Evolutionary conservation across 2,888 invertebrate species (phyloP).

Genomic region (Drosophila prostipennis): DNA sequence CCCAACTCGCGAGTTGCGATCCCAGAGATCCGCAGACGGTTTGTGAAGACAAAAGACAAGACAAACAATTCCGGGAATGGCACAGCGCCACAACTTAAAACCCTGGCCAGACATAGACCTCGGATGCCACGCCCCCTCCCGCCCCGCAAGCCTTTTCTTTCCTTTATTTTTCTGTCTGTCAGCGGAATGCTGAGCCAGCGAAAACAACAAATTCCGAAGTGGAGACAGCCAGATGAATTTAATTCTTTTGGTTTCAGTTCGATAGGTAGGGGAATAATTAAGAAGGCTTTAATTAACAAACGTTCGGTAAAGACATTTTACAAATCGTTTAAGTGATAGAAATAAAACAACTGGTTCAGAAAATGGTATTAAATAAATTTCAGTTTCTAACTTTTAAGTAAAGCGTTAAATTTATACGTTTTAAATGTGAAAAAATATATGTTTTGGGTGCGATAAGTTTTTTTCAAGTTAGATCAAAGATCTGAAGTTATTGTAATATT

Average conservation of each 20-base stretch:
- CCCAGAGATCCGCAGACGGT: slow-evolving; percentile 29
- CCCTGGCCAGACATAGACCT: slow-evolving; percentile 39
- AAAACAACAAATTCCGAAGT: slow-evolving; percentile 43
- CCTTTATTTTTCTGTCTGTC: slow-evolving; percentile 24
- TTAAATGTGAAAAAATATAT: too few relatives aligned
- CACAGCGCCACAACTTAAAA: slow-evolving; percentile 40
- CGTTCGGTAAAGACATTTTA: neutral
- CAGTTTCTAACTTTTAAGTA: too few relatives aligned
- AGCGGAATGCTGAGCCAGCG: slow-evolving; percentile 56
- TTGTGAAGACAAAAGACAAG: slow-evolving; percentile 61
- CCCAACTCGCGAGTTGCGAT: slow-evolving; percentile 13
- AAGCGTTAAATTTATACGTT: too few relatives aligned
- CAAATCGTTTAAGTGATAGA: neutral
- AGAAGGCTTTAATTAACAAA: slow-evolving; percentile 23
- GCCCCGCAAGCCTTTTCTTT: slow-evolving; percentile 1
- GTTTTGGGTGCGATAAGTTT: too few relatives aligned
- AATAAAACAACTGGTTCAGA: too few relatives aligned
- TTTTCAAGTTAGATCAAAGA: too few relatives aligned
- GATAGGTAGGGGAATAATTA: slow-evolving; percentile 31
- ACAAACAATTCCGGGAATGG: slow-evolving; percentile 72
- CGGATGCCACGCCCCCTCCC: slow-evolving; percentile 21
- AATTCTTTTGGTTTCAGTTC: slow-evolving; percentile 15
- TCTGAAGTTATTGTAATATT: too few relatives aligned
- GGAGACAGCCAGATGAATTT: slow-evolving; percentile 38
- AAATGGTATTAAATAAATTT: too few relatives aligned